These are phyloP conservation scores for Anthophora plumipes DNA, from an alignment of 2,888 invertebrate species.

Conservation along the genomic window DNA sequence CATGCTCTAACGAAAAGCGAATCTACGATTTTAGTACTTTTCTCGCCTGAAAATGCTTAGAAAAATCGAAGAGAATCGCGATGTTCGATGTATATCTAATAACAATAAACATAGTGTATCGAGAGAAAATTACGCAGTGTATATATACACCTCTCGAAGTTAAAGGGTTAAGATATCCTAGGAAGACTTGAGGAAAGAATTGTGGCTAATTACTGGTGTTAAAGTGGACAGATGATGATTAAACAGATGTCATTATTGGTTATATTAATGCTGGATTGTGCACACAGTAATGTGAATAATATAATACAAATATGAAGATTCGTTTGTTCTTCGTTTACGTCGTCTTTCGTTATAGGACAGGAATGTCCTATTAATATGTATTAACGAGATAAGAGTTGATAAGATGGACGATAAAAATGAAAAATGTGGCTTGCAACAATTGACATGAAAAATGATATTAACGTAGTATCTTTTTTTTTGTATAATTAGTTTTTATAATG, in stretches of 20 bases:
- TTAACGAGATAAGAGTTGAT: constrained; percentile 49
- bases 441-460: background rate
- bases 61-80: no score
- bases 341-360: background rate
- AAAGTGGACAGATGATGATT: no score
- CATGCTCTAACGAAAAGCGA: no score
- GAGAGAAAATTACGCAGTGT: no score
- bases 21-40: no score
- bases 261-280: background rate
- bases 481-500: background rate
- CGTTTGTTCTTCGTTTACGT: background rate
- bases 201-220: background rate
- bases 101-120: no score
- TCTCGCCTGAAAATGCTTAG: no score
- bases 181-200: no score
- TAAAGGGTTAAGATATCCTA: no score
- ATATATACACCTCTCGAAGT: no score
- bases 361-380: constrained; percentile 16
- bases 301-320: background rate
- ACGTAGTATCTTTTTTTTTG: background rate
- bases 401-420: constrained; percentile 24
- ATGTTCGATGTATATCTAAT: no score
- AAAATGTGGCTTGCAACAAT: constrained; percentile 4
- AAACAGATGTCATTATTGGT: no score
- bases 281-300: background rate